Conservation (phyloP, 2,888 invertebrate species). For the Lasioglossum marginatum region DNA sequence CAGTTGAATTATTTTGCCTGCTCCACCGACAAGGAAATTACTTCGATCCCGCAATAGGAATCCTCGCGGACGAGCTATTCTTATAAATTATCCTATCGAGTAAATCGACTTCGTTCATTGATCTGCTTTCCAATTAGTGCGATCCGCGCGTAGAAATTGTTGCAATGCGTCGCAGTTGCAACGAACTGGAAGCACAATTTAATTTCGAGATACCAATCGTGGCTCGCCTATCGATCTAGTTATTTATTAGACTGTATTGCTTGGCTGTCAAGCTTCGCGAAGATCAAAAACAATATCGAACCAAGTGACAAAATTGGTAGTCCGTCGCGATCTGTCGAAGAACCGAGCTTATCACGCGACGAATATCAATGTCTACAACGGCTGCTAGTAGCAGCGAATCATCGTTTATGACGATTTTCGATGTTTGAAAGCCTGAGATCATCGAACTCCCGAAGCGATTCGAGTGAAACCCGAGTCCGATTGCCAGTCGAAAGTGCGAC, state of each 20-base stretch:
- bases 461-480: background rate
- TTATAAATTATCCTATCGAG: background rate
- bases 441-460: background rate
- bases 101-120: background rate
- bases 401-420: background rate
- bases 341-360: background rate
- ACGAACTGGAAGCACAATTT: slow-evolving; percentile 20
- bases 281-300: background rate
- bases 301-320: background rate
- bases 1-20: background rate
- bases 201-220: background rate
- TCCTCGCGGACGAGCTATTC: background rate
- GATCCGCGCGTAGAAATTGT: slow-evolving; percentile 8
- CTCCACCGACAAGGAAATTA: background rate
- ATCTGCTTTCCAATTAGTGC: background rate
- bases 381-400: background rate
- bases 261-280: background rate
- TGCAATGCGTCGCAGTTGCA: background rate
- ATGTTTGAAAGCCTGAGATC: background rate
- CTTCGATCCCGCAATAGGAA: background rate
- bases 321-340: background rate
- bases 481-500: background rate
- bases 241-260: background rate
- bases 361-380: background rate
- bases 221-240: background rate